phyloP scores from a whole-genome alignment of 92 coral and sea anemone species.

The Parazoanthus darwini region DNA sequence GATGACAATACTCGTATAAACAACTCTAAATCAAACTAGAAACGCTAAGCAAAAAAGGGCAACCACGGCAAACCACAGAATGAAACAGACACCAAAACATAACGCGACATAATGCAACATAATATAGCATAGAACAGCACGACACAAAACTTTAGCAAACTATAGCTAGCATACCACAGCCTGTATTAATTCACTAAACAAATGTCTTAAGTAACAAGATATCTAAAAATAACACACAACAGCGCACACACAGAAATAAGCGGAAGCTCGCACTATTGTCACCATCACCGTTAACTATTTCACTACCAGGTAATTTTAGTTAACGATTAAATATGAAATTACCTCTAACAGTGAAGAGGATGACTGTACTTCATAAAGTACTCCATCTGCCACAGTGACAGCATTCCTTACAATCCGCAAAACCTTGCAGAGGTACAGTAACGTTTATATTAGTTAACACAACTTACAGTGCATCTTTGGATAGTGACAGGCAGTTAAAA shows the following conservation, averaged over 20 bases:
- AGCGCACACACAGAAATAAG: background rate
- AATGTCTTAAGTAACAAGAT: too few species aligned
- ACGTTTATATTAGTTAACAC: background rate
- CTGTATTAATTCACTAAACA: too few species aligned
- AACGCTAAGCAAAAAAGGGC: too few species aligned
- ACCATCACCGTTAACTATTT: background rate
- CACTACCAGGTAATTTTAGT: background rate
- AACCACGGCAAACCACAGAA: background rate
- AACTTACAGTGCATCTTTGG: background rate
- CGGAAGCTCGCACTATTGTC: too few species aligned
- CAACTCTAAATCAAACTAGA: too few species aligned
- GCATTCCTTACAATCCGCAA: conserved; percentile 72
- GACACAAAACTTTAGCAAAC: background rate
- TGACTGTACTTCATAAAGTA: conserved; percentile 70
- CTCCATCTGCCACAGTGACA: conserved; percentile 69
- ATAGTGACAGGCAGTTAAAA: background rate
- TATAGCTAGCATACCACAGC: too few species aligned
- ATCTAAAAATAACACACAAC: too few species aligned
- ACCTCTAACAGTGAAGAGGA: conserved; percentile 80
- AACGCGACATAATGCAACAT: background rate
- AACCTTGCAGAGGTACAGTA: conserved; percentile 47
- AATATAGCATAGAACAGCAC: too few species aligned
- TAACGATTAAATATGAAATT: background rate
- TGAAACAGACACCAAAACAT: background rate
- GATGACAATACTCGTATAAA: too few species aligned